Evolutionary conservation across 1,140 invertebrate species (phyloP).

Genomic region (Agraylea sexmaculata): DNA sequence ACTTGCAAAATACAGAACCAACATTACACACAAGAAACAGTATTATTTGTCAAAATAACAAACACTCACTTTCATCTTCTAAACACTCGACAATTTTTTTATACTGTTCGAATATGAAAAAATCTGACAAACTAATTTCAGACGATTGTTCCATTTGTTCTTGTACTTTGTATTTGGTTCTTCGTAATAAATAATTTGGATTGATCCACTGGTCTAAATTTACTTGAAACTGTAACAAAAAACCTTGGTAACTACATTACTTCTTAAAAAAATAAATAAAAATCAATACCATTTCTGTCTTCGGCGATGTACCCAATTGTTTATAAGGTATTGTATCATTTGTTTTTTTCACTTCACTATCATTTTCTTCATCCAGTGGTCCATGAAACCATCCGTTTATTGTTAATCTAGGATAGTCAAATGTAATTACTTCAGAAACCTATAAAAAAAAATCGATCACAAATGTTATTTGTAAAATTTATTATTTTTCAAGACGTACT

Average conservation of each 20-base stretch:
- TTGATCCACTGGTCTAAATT: constrained; percentile 32
- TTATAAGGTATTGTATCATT: constrained; percentile 13
- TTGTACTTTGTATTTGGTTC: constrained; percentile 39
- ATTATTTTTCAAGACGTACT: constrained; percentile 19
- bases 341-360: constrained; percentile 16
- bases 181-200: constrained; percentile 36
- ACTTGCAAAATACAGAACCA: background rate
- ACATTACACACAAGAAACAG: background rate
- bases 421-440: constrained; percentile 53
- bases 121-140: constrained; percentile 43
- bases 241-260: constrained; percentile 1
- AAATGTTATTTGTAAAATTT: background rate
- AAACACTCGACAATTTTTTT: constrained; percentile 35
- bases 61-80: constrained; percentile 23
- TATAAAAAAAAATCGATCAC: constrained; percentile 19
- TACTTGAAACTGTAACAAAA: constrained; percentile 11
- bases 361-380: constrained; percentile 20
- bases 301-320: constrained; percentile 9
- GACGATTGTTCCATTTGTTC: constrained; percentile 45
- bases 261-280: background rate
- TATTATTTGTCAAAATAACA: constrained; percentile 3
- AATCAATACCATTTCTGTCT: constrained; percentile 11
- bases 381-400: constrained; percentile 72
- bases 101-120: constrained; percentile 39
- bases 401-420: constrained; percentile 49